phyloP scores from a whole-genome alignment of 2,113 vertebrate genomes.

The Gadus chalcogrammus region DNA sequence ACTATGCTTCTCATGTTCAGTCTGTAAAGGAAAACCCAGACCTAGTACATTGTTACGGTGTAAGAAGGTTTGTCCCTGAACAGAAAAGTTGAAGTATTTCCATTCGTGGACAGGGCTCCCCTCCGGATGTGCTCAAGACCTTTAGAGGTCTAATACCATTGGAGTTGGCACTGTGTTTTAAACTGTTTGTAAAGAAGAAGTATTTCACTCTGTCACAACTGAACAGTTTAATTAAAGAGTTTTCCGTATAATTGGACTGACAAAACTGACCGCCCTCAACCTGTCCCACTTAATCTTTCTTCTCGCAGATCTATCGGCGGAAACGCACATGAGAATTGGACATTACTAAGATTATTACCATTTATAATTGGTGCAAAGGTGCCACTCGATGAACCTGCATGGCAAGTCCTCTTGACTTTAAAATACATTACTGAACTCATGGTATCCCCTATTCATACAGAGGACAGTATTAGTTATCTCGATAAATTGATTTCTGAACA shows the following conservation, averaged over 20 bases:
- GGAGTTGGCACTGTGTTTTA: conserved; percentile 3
- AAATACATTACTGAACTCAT: conserved; percentile 5
- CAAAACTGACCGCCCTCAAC: not conserved
- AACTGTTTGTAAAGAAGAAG: not conserved
- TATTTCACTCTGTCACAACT: not conserved
- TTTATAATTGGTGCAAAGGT: no score
- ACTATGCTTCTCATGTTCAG: no score
- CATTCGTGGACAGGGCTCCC: no score
- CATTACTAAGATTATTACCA: not conserved
- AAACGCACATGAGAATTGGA: no score
- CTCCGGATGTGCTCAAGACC: no score
- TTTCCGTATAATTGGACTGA: conserved; percentile 19
- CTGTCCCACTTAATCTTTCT: no score
- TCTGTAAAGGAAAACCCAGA: not conserved
- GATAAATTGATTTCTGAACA: conserved; percentile 5
- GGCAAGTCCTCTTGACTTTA: not conserved
- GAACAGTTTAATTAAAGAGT: not conserved
- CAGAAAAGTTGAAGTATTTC: not conserved
- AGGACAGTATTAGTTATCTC: conserved; percentile 4
- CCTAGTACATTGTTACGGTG: conserved; percentile 12
- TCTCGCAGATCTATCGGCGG: no score
- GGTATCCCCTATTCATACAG: conserved; percentile 8
- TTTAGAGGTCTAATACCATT: conserved; percentile 5
- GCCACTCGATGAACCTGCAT: no score
- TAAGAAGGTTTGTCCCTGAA: conserved; percentile 23